A percentile compares a stretch with the other conserved stretches of the same genome.
These are phyloP conservation scores for Drosophila conformis DNA, from an alignment of 2,888 invertebrate species.

Conservation along the genomic window DNA sequence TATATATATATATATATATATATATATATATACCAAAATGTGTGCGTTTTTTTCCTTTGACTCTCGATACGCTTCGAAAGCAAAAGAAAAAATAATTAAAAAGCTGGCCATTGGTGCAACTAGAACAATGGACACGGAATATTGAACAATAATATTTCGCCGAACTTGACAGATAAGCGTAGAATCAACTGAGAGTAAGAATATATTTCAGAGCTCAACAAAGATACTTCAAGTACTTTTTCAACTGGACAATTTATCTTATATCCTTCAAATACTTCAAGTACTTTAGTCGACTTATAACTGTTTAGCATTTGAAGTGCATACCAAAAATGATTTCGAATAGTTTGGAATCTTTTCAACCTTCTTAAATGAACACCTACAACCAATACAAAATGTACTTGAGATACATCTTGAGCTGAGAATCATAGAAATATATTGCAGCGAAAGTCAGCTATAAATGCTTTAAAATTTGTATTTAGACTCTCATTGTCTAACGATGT, in stretches of 20 bases:
- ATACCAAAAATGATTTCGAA: neutral
- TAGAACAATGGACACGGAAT: neutral
- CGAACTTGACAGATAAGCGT: slow-evolving; percentile 24
- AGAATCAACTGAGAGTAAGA: neutral
- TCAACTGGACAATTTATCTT: too few relatives aligned
- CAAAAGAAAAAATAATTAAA: neutral
- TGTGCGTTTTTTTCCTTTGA: slow-evolving; percentile 11
- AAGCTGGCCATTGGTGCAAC: slow-evolving; percentile 1
- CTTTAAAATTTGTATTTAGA: neutral
- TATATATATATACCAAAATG: neutral
- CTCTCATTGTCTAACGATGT: neutral
- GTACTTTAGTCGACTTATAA: neutral
- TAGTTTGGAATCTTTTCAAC: neutral
- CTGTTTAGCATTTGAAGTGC: neutral
- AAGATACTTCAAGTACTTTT: neutral
- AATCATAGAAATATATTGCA: neutral
- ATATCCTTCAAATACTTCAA: neutral
- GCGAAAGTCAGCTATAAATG: neutral
- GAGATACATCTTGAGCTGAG: neutral
- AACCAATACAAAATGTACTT: neutral
- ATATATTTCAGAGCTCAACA: neutral
- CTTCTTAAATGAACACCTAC: neutral
- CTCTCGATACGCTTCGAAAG: slow-evolving; percentile 4
- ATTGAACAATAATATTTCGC: neutral
- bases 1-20: neutral